Conservation (phyloP, 2,888 invertebrate species). For the Branchinecta sandiegonensis region DNA sequence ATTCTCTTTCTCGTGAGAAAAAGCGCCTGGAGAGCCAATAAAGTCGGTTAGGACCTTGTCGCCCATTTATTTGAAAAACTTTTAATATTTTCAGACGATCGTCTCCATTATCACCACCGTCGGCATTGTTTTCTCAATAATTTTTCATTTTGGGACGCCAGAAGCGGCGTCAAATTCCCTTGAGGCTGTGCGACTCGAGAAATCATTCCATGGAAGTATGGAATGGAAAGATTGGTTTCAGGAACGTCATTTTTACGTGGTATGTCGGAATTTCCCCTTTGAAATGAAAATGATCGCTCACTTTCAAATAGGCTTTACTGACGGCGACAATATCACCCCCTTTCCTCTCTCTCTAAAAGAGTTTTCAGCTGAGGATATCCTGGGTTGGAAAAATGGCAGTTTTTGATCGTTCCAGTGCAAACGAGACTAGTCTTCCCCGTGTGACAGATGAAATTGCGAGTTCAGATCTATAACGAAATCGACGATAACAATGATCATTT, state of each 20-base stretch:
- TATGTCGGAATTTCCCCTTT: conserved; percentile 20
- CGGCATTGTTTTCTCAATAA: conserved; percentile 29
- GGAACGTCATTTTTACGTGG: conserved; percentile 31
- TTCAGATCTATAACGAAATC: no score
- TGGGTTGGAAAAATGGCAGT: no score
- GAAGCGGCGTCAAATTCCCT: conserved; percentile 24
- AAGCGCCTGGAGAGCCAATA: conserved; percentile 2
- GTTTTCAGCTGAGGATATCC: no score
- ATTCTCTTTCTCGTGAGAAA: no score
- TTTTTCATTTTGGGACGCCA: conserved; percentile 30
- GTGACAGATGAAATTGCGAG: no score
- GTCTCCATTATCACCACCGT: conserved; percentile 29
- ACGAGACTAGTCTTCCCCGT: no score
- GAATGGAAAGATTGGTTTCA: conserved; percentile 31
- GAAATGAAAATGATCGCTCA: no score
- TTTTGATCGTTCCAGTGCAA: no score
- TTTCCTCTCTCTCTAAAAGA: no score
- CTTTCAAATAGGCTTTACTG: no score
- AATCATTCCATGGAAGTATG: conserved; percentile 13
- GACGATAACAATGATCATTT: no score
- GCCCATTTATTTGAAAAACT: neutral
- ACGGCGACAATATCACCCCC: no score
- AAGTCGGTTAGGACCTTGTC: neutral
- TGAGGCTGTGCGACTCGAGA: neutral
- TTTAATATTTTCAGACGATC: conserved; percentile 28